Conservation (phyloP, 2,888 invertebrate genomes). For the Opisthograptis luteolata region DNA sequence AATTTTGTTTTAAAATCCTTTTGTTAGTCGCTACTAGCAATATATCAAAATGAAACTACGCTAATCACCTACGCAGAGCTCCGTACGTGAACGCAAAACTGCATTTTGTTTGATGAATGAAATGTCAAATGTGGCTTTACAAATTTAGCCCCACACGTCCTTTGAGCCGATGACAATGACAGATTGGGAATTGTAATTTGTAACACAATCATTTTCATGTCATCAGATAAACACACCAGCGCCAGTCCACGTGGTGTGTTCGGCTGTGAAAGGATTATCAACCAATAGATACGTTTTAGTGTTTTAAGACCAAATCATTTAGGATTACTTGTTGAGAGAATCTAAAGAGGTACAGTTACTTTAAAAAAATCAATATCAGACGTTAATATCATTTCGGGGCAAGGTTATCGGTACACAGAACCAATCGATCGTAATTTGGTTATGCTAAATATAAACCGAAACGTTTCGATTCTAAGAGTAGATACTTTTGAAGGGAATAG, state of each 20-base stretch:
- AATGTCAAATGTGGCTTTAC: slow-evolving; percentile 44
- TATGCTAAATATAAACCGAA: slow-evolving; percentile 9
- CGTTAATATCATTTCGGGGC: not conserved
- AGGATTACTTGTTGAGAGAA: too few species aligned
- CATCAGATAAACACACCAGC: slow-evolving; percentile 16
- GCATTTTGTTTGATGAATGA: slow-evolving; percentile 51
- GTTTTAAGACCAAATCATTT: too few species aligned
- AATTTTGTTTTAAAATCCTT: too few species aligned
- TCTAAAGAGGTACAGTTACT: not conserved
- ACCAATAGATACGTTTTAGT: not conserved
- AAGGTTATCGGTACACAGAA: slow-evolving; percentile 5
- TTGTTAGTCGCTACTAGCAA: too few species aligned
- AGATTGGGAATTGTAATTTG: slow-evolving; percentile 42
- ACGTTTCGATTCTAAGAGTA: not conserved
- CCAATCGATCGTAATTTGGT: not conserved
- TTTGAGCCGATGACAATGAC: slow-evolving; percentile 39
- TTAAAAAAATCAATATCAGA: not conserved
- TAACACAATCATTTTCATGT: slow-evolving; percentile 38
- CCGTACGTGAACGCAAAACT: slow-evolving; percentile 31
- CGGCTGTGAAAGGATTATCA: not conserved
- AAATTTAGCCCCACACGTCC: slow-evolving; percentile 38
- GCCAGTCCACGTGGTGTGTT: slow-evolving; percentile 8
- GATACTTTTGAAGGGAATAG: slow-evolving; percentile 28
- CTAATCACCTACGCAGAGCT: not conserved
- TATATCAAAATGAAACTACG: not conserved